A percentile compares a stretch with the other conserved stretches of the same genome.
phyloP scores from a whole-genome alignment of 2,113 vertebrate genomes.

The Spilogale gracilis region DNA sequence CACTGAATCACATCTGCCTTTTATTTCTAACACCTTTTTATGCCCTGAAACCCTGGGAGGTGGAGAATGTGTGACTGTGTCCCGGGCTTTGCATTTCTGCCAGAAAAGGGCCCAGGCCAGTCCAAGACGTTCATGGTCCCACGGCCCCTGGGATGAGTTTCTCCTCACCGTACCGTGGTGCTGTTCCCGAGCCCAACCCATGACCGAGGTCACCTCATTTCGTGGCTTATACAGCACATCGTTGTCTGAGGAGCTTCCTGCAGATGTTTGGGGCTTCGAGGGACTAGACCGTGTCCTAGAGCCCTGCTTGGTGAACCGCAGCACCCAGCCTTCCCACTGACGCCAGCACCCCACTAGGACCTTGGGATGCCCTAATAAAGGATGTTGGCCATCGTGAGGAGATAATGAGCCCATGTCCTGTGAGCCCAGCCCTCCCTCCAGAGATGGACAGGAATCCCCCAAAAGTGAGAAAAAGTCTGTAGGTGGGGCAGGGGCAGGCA shows the following conservation, averaged over 20 bases:
- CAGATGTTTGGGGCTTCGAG: not conserved
- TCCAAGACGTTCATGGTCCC: not conserved
- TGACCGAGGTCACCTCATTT: not conserved
- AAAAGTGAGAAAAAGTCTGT: not conserved
- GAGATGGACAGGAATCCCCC: not conserved
- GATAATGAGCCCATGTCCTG: not conserved
- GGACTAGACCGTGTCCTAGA: not conserved
- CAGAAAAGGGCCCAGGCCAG: not conserved
- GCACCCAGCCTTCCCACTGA: not conserved
- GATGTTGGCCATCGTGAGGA: not conserved
- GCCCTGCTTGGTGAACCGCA: not conserved
- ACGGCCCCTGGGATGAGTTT: not conserved
- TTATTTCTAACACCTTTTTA: not conserved
- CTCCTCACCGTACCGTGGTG: rapidly evolving
- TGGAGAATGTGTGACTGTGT: not conserved
- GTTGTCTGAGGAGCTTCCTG: not conserved
- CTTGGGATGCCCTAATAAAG: not conserved
- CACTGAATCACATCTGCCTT: not conserved
- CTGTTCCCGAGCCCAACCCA: not conserved
- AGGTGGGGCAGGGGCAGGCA: not conserved
- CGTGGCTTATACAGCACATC: not conserved
- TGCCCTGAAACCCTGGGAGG: not conserved
- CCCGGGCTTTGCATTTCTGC: not conserved
- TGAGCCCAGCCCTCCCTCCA: not conserved
- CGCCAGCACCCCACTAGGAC: not conserved